A percentile compares a stretch with the other conserved stretches of the same genome.
Evolutionary conservation across 2,797 vertebrate genomes (phyloP).

Genomic region (Hydrolagus colliei): DNA sequence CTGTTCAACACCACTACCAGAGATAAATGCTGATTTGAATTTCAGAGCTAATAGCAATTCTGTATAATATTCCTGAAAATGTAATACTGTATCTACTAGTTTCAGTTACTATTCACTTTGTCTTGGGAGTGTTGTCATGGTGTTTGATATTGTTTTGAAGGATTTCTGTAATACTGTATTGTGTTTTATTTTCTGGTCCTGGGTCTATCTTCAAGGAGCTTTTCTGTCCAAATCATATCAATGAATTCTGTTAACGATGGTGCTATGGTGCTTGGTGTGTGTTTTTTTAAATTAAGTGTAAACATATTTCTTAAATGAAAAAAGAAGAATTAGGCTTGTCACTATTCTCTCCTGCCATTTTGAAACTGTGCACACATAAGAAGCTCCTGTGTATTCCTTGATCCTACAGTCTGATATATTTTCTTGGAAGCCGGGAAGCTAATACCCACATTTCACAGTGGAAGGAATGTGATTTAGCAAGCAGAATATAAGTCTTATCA

Average conservation of each 20-base stretch:
- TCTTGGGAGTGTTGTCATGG: neutral
- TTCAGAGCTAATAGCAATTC: neutral
- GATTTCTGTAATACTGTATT: too few species aligned
- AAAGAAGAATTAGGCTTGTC: neutral
- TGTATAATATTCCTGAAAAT: neutral
- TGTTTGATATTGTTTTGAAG: slow-evolving; percentile 11
- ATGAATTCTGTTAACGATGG: neutral
- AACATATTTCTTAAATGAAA: neutral
- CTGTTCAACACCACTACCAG: neutral
- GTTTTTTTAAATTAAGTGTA: neutral
- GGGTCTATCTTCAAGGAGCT: neutral
- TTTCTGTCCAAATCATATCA: neutral
- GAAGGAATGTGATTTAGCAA: too few species aligned
- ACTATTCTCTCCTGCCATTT: neutral
- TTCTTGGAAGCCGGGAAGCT: too few species aligned
- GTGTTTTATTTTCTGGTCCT: slow-evolving; percentile 8
- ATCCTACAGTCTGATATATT: neutral
- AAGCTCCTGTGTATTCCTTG: neutral
- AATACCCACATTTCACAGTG: too few species aligned
- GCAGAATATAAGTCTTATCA: too few species aligned
- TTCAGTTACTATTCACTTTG: neutral
- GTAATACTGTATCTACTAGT: neutral
- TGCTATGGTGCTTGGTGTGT: neutral
- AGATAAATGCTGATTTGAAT: neutral
- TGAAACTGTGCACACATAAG: neutral